Base-by-base conservation (phyloP, 2,888 invertebrate genomes). In the Macroteleia sp. region DNA sequence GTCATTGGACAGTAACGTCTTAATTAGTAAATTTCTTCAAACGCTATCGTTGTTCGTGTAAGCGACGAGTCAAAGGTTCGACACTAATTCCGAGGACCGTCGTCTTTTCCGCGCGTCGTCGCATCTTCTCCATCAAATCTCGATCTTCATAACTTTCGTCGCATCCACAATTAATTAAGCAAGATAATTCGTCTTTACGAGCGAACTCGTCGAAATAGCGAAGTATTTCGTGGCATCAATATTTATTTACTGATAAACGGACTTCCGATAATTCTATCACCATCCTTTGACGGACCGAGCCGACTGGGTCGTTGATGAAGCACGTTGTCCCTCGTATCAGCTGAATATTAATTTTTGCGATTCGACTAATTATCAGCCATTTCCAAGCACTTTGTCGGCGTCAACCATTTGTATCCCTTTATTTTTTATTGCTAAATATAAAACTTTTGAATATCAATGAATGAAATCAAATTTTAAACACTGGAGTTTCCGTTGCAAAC, bases 191-290 rank as follows among this genome's bases (percentile, higher is more conserved):
- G 73, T 69, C 69, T 69, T 69, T 73, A 69, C 73, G 73, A 77
- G 67, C 56, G 20, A 30, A 69, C 56, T 71, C 62, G 52, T 64
- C 61, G 67, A 22, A 77, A 77, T 77, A 77, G 73, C 73, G 73
- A 57, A 73, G 54, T 66, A 48, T 69, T 70, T 54, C 59, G 70
- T 44, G 73, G 67, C 69, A 39, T 67, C 59, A 77, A 77, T 73
- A 77, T 77, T 77, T 77, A 77, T 77, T 69, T 56, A 39, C 52
- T 57, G 77, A 77, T 73, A 73, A 77, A 77, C 73, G 69, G 52
- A 73, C 69, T 62, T 69, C 48, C 73, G 77, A 77, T 77, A 69
- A 73, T 64, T 67, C 52, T 56, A 61, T 59, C 46, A 57, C 22
- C 9, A 32, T 36, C 61, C 54, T 69, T 67, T 73, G 67, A 73